These are phyloP conservation scores for Muscicapa adusta DNA, from an alignment of 2,113 vertebrate species.

Conservation along the genomic window DNA sequence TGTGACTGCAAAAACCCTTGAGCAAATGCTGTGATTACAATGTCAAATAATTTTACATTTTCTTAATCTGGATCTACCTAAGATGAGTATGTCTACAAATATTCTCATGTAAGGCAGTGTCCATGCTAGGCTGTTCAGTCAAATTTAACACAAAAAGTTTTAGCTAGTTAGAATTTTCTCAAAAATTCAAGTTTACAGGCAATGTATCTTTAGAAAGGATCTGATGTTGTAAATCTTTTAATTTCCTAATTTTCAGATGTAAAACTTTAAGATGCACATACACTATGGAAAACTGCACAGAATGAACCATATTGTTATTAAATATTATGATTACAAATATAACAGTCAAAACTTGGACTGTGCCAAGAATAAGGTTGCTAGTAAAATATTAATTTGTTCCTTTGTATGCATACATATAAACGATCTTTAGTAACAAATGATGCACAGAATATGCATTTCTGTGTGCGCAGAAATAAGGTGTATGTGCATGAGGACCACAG, in stretches of 20 bases:
- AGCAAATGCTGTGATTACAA: neutral
- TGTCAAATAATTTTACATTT: neutral
- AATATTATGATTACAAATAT: neutral
- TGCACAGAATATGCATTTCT: neutral
- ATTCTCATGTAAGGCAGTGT: neutral
- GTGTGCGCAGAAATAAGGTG: rapidly evolving
- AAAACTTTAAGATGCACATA: neutral
- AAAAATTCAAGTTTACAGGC: neutral
- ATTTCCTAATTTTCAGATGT: neutral
- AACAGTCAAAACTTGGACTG: neutral
- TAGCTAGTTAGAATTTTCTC: neutral
- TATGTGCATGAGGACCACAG: rapidly evolving
- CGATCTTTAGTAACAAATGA: neutral
- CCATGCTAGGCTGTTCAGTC: neutral
- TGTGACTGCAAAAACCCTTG: neutral
- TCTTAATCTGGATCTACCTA: neutral
- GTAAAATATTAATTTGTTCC: neutral
- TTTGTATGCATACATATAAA: neutral
- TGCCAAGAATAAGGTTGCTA: neutral
- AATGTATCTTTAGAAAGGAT: neutral
- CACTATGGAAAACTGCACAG: neutral
- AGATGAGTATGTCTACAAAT: neutral
- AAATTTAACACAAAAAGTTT: neutral
- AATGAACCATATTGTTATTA: neutral
- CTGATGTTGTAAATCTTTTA: neutral